phyloP scores from a whole-genome alignment of 1,140 invertebrate species.

The Delia radicum region DNA sequence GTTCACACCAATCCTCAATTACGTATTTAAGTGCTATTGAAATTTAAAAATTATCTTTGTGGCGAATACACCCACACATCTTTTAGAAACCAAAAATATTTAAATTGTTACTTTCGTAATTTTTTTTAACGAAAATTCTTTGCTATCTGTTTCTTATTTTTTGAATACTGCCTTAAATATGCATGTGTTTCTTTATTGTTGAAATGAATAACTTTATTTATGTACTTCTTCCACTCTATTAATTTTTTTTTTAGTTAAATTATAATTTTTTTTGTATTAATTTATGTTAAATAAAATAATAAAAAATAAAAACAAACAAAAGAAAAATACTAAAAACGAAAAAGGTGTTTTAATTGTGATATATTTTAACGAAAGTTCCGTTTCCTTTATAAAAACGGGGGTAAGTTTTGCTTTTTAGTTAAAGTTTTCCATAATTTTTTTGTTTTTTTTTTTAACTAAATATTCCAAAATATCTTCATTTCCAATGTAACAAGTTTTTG shows the following conservation, averaged over 20 bases:
- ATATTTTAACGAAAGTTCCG: slow-evolving; percentile 65
- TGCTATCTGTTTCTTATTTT: neutral
- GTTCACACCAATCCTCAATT: slow-evolving; percentile 74
- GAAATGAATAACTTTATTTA: neutral
- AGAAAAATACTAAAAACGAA: slow-evolving; percentile 19
- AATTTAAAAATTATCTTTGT: neutral
- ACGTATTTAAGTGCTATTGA: slow-evolving; percentile 59
- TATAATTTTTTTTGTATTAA: slow-evolving; percentile 11
- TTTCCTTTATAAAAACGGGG: slow-evolving; percentile 79
- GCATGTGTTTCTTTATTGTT: neutral
- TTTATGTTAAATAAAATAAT: slow-evolving; percentile 14
- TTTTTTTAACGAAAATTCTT: neutral
- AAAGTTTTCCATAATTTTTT: slow-evolving; percentile 74
- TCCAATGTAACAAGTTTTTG: slow-evolving; percentile 83
- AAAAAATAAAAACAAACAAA: neutral
- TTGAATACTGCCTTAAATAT: too few relatives aligned
- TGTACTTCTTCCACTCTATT: neutral
- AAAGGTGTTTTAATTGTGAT: too few relatives aligned
- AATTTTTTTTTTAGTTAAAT: too few relatives aligned
- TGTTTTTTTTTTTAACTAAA: too few relatives aligned
- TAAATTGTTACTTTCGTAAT: neutral
- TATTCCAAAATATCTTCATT: slow-evolving; percentile 72
- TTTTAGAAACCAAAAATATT: slow-evolving; percentile 23
- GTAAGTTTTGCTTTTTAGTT: slow-evolving; percentile 82
- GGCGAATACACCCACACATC: neutral